Base-by-base conservation (phyloP, 2,113 vertebrate genomes). In the Calidris pygmaea region DNA sequence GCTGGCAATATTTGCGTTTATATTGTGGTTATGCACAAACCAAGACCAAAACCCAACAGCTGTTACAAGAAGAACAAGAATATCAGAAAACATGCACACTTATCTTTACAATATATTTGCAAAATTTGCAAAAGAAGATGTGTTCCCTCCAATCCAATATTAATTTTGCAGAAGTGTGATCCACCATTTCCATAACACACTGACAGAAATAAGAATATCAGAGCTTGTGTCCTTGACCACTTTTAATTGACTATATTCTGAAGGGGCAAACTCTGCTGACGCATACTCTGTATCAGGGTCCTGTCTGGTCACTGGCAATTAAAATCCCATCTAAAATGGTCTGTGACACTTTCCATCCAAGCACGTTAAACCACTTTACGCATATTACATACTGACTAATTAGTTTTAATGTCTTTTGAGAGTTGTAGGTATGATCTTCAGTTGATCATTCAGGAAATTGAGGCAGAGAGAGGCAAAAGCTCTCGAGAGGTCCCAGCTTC, bases 251-350 rank as follows among this genome's bases (percentile, higher is more conserved):
- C 41, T 11, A 10, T 39, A 8, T 10, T 65, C 3, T 0, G 41
- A 86, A 74, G 50, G 50, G n/a, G 29, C 16, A 37, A 70, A 58
- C 13, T 74, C 55, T 55, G n/a, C n/a, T 82, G 55, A 59, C 39
- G n/a, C 12, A 2, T 26, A 13, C 10, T 59, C 14, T 39, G 14
- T 13, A 1, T 16, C 0, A 0, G 8, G 37, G 60, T 59, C 72
- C 66, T 68, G 12, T 35, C 27, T 0, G 1, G 48, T 59, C 89
- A 65, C 60, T 7, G 18, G 35, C 12, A 81, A 43, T 29, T 76
- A 62, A 70, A 89, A 70, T 35, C 56, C 39, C 39, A 21, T 8
- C 50, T 56, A 29, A 89, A 79, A 65, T 6, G 43, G 8, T 50
- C 45, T 7, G 0, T 23, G 41, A 30, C 21, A 8, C 15, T 65